Base-by-base conservation (phyloP, 2,113 vertebrate species). In the Scolopax mira region DNA sequence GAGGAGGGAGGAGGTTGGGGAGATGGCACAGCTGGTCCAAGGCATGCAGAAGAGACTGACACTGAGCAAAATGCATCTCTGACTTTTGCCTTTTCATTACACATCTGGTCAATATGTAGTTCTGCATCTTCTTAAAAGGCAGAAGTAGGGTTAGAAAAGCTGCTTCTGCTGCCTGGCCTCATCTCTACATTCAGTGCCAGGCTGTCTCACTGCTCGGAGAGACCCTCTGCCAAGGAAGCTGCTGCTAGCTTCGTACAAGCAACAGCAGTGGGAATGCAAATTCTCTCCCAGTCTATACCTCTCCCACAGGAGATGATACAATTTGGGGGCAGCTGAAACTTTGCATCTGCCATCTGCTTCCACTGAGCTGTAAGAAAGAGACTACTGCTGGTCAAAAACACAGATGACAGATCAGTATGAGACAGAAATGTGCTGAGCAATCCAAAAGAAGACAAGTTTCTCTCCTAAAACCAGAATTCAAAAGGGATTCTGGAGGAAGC, bases 261-360 rank as follows among this genome's bases (percentile, higher is more conserved):
- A 84, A 60, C 16, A 57, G 77, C 65, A 89, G 73, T 37, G 48
- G 39, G 61, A 86, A 74, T 64, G 73, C 28, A 81, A 73, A 83
- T 75, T 57, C 80, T 79, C 19, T 94, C 42, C 69, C 35, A 71
- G 73, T 84, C 69, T 92, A 39, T 62, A 33, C 48, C 27, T 74
- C 65, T 93, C 57, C 49, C 42, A 69, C 42, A 89, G 61, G 73
- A 92, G 75, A 72, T 69, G 48, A 67, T 41, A 79, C 6, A 69
- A 33, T 92, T 75, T 71, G 24, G 62, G 67, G 86, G 57, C 52
- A 96, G 48, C 24, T 89, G 88, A 92, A 92, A 75, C 51, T 87
- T 92, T 78, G 58, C 39, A 79, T 85, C 33, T 91, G 48, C 84
- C 65, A 79, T 91, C 80, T 94, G 91, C 84, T 89, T 91, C 57